A percentile compares a stretch with the other conserved stretches of the same genome.
Conservation (phyloP, 2,888 invertebrate genomes). For the Saturnia japonica region DNA sequence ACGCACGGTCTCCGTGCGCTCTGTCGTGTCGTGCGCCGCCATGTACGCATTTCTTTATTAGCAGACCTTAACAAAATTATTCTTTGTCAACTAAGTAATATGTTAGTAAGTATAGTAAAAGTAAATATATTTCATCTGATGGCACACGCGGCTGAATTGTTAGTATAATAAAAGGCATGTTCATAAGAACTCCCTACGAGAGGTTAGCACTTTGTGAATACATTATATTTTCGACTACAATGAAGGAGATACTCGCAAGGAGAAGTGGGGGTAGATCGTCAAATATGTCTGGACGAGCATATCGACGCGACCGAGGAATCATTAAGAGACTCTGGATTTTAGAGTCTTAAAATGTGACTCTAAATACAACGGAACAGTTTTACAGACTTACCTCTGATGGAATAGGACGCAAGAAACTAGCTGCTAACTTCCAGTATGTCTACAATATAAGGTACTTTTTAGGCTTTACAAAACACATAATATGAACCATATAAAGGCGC, state of each 20-base stretch:
- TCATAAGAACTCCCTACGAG: constrained; percentile 23
- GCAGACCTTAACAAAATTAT: not conserved
- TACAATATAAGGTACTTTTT: too few species aligned
- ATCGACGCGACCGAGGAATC: too few species aligned
- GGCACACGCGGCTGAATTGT: constrained; percentile 33
- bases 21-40: not conserved
- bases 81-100: not conserved
- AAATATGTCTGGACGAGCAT: not conserved
- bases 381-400: too few species aligned
- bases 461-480: too few species aligned
- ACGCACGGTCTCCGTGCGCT: not conserved
- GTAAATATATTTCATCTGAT: constrained; percentile 25
- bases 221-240: constrained; percentile 19
- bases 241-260: constrained; percentile 21
- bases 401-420: too few species aligned
- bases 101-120: constrained; percentile 6
- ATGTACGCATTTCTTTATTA: not conserved
- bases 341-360: too few species aligned
- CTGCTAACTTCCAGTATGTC: too few species aligned
- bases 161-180: constrained; percentile 27
- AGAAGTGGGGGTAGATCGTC: not conserved
- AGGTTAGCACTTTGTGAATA: constrained; percentile 40
- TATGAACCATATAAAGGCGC: not conserved
- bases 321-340: too few species aligned
- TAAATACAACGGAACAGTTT: too few species aligned